phyloP scores from a whole-genome alignment of 2,888 invertebrate species.

The Acholoe squamosa region DNA sequence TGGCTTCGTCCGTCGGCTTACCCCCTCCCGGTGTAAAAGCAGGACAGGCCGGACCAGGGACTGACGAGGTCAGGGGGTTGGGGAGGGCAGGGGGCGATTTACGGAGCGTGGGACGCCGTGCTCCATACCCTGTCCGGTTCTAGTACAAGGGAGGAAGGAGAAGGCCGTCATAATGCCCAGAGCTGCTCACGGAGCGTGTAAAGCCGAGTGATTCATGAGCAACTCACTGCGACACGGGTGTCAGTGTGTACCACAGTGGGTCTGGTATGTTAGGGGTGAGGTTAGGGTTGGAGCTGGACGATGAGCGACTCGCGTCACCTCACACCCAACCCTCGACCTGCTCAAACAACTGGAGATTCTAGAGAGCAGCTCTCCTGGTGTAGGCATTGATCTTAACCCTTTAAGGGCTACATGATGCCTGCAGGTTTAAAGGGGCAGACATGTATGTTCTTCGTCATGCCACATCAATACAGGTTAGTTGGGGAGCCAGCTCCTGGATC shows the following conservation, averaged over 20 bases:
- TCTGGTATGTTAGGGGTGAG: too few relatives aligned
- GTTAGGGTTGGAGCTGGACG: too few relatives aligned
- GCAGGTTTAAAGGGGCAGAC: too few relatives aligned
- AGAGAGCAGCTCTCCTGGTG: too few relatives aligned
- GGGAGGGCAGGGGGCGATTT: background rate
- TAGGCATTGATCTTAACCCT: too few relatives aligned
- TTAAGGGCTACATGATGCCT: too few relatives aligned
- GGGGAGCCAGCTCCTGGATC: too few relatives aligned
- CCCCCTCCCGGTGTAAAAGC: background rate
- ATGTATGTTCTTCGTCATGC: too few relatives aligned
- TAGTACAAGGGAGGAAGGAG: background rate
- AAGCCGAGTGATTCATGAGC: constrained; percentile 20
- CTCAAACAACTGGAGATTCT: too few relatives aligned
- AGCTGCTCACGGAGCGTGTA: constrained; percentile 17
- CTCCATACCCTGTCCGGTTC: background rate
- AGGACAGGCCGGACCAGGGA: background rate
- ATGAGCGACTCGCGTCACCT: background rate
- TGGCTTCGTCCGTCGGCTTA: background rate
- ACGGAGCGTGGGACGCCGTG: background rate
- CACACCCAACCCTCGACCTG: too few relatives aligned
- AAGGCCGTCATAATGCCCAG: background rate
- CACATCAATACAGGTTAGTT: too few relatives aligned
- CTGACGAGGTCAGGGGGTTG: background rate
- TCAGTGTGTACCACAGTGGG: background rate
- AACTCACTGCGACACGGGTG: background rate